Base-by-base conservation (phyloP, 64 coral and sea anemone genomes). In the Porites australiensis region DNA sequence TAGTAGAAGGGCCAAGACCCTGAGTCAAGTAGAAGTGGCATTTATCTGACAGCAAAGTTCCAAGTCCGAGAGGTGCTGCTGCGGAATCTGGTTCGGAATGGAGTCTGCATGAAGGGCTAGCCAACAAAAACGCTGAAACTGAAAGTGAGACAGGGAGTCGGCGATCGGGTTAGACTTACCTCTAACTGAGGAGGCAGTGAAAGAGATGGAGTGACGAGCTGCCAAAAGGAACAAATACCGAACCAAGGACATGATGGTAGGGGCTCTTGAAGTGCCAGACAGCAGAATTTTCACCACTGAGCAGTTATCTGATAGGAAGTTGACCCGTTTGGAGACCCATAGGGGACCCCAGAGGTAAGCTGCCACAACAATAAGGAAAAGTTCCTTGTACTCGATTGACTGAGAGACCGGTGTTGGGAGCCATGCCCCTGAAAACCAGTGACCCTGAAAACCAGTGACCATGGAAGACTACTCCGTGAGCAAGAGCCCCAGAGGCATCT, bases 401-500 rank as follows among this genome's bases (percentile, higher is more conserved):
- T 68, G 8, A 44, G 64, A 52, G 82, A 16, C 65, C 45, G 70
- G 82, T 19, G 15, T 27, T 65, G 79, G 16, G 45, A 37, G 45
- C 79, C 58, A 64, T 9, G 37, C 21, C 2, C 82, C 82, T 16
- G 64, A 68, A n/a, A n/a, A n/a, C n/a, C n/a, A n/a, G n/a, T n/a
- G n/a, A n/a, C n/a, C n/a, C n/a, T n/a, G n/a, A n/a, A 5, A 86
- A 70, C 64, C 82, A 69, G 66, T 69, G n/a, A 70, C n/a, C 4
- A 1, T 70, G 66, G 4, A 23, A 70, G 19, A 70, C 5, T 8
- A 64, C 64, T 15, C 64, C 82, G 18, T 86, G 70, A 49, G 64
- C 64, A 14, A 86, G 4, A 50, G 64, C 48, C n/a, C 88, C 88
- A 2, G 88, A 77, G 16, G 75, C 72, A 79, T 90, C 88, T 4